Percentiles rank a stretch among this genome's conserved stretches.
Conservation (phyloP, 92 coral and sea anemone species). For the Epizoanthus rinbou region DNA sequence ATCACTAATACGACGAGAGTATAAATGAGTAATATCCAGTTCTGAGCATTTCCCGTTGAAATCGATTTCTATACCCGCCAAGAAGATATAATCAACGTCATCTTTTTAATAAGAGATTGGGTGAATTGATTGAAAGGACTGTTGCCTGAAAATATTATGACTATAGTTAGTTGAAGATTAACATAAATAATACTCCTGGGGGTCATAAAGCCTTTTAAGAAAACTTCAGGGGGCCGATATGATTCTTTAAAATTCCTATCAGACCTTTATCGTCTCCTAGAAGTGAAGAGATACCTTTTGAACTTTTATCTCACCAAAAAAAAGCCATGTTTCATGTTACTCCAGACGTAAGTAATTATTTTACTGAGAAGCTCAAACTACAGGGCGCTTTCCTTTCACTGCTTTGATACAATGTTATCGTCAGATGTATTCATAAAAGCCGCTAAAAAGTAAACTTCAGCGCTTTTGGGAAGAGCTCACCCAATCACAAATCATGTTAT, state of each 20-base stretch:
- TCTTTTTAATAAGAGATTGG: neutral
- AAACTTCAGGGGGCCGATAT: slow-evolving; percentile 9
- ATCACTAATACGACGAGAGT: neutral
- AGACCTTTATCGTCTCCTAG: neutral
- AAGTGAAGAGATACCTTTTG: neutral
- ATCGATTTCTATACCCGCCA: slow-evolving; percentile 2
- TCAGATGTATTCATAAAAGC: neutral
- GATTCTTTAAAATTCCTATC: neutral
- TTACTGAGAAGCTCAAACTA: neutral
- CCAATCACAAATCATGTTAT: neutral
- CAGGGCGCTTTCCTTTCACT: neutral
- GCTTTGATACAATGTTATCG: slow-evolving; percentile 6
- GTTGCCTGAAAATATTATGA: slow-evolving; percentile 10
- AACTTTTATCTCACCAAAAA: neutral
- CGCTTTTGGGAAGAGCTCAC: neutral
- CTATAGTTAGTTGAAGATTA: neutral
- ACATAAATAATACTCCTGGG: neutral
- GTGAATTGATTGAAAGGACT: slow-evolving; percentile 7
- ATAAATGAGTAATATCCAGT: neutral
- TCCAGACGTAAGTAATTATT: neutral
- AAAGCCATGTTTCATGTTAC: neutral
- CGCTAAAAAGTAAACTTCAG: slow-evolving; percentile 1
- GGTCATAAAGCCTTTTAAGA: neutral
- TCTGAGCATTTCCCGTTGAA: neutral
- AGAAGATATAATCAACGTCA: slow-evolving; percentile 6